Evolutionary conservation across 2,113 vertebrate species (phyloP).

Genomic region (Nycticebus coucang): DNA sequence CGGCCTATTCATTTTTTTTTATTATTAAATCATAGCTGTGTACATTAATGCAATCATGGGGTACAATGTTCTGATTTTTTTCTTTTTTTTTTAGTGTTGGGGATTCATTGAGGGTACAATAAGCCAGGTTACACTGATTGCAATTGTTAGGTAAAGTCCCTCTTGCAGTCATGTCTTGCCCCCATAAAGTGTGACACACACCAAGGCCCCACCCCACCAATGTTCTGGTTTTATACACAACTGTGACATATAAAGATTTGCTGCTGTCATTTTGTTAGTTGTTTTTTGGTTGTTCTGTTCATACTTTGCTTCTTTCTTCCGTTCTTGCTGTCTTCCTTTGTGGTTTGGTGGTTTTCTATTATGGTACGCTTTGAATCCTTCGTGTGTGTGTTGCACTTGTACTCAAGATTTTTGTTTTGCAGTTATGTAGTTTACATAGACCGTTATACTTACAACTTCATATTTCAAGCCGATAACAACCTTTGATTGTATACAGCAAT

Average conservation of each 20-base stretch:
- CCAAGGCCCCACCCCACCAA: too few relatives aligned
- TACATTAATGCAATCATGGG: too few relatives aligned
- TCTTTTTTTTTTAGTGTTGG: too few relatives aligned
- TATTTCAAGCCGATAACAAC: neutral
- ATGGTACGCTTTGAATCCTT: neutral
- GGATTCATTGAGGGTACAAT: too few relatives aligned
- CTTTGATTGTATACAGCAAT: neutral
- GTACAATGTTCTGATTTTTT: too few relatives aligned
- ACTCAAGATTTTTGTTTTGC: neutral
- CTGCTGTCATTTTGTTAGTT: neutral
- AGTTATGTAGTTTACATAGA: neutral
- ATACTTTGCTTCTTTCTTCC: neutral
- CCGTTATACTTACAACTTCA: neutral
- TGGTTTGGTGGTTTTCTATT: neutral
- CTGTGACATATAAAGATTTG: neutral
- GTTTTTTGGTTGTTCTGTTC: neutral
- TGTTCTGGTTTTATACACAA: too few relatives aligned
- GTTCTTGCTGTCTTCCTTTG: neutral
- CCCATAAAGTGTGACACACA: too few relatives aligned
- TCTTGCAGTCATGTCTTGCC: too few relatives aligned
- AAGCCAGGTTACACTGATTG: too few relatives aligned
- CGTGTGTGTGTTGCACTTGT: neutral
- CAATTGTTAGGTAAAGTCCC: too few relatives aligned
- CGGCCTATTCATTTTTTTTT: too few relatives aligned
- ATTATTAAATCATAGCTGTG: too few relatives aligned